phyloP scores from a whole-genome alignment of 2,797 vertebrate genomes.

The Chaunax sp. region DNA sequence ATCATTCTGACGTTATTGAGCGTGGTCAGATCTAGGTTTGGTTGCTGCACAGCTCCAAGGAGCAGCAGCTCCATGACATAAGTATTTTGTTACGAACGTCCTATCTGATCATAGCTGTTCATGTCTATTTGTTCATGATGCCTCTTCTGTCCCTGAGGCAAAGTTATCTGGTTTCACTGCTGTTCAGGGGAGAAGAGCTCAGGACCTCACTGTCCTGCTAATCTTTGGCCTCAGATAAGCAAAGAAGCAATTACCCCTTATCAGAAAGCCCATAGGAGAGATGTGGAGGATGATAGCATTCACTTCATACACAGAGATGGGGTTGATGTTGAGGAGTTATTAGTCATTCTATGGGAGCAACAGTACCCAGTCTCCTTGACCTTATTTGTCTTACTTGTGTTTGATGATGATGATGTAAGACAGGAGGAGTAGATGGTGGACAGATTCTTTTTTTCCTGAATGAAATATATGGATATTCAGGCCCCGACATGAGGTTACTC shows the following conservation, averaged over 20 bases:
- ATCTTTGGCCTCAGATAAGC: constrained; percentile 66
- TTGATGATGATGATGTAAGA: neutral
- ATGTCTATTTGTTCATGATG: constrained; percentile 3
- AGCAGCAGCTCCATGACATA: too few relatives aligned
- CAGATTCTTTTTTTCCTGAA: constrained; percentile 24
- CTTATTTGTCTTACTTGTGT: constrained; percentile 50
- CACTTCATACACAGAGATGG: constrained; percentile 37
- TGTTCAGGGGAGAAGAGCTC: constrained; percentile 25
- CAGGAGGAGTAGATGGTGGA: neutral
- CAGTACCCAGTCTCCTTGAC: constrained; percentile 49
- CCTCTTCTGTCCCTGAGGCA: constrained; percentile 30
- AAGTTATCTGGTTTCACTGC: constrained; percentile 44
- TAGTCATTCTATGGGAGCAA: constrained; percentile 42
- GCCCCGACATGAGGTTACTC: neutral
- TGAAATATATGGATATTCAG: constrained; percentile 40
- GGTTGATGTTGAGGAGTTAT: constrained; percentile 34
- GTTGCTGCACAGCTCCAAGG: too few relatives aligned
- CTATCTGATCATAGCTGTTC: neutral
- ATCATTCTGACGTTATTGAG: too few relatives aligned
- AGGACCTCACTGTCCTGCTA: constrained; percentile 45
- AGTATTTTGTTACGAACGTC: neutral
- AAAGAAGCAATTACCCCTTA: constrained; percentile 74
- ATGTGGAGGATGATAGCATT: constrained; percentile 55
- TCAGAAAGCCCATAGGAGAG: constrained; percentile 50
- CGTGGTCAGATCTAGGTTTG: too few relatives aligned